Percentiles rank a stretch among this genome's conserved stretches.
These are phyloP conservation scores for Acanthochromis polyacanthus DNA, from an alignment of 2,113 vertebrate genomes.

Conservation along the genomic window DNA sequence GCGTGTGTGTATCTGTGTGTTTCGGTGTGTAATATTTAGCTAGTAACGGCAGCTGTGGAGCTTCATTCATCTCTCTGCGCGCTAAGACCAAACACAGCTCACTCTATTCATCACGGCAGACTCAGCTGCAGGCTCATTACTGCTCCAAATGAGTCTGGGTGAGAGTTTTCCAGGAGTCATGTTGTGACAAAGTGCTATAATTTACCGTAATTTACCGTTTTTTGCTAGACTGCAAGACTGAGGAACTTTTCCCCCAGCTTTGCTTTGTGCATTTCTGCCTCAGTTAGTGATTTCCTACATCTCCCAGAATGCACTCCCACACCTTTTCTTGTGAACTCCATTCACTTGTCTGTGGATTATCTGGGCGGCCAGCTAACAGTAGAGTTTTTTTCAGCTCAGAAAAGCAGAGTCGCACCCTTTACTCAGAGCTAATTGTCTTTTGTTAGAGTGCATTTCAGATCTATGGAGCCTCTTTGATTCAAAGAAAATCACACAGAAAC, in stretches of 20 bases:
- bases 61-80: constrained; percentile 54
- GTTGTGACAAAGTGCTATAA: constrained; percentile 39
- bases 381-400: background rate
- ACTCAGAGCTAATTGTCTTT: background rate
- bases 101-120: constrained; percentile 43
- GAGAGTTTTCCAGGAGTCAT: constrained; percentile 50
- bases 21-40: constrained; percentile 65
- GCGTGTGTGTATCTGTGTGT: constrained; percentile 39
- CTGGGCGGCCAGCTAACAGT: background rate
- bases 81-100: constrained; percentile 31
- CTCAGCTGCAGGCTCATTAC: constrained; percentile 35
- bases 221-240: background rate
- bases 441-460: background rate
- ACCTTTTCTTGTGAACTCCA: background rate
- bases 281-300: constrained; percentile 15
- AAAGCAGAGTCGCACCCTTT: background rate
- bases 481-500: background rate
- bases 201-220: constrained; percentile 36
- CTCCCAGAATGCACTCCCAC: constrained; percentile 32
- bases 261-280: background rate
- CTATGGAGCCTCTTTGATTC: no score
- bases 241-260: constrained; percentile 2
- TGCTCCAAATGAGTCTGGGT: constrained; percentile 32
- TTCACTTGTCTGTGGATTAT: background rate
- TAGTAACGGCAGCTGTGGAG: constrained; percentile 44